Percentiles rank a stretch among this genome's conserved stretches.
Evolutionary conservation across 2,113 vertebrate species (phyloP).

Genomic region (Coreoperca whiteheadi): DNA sequence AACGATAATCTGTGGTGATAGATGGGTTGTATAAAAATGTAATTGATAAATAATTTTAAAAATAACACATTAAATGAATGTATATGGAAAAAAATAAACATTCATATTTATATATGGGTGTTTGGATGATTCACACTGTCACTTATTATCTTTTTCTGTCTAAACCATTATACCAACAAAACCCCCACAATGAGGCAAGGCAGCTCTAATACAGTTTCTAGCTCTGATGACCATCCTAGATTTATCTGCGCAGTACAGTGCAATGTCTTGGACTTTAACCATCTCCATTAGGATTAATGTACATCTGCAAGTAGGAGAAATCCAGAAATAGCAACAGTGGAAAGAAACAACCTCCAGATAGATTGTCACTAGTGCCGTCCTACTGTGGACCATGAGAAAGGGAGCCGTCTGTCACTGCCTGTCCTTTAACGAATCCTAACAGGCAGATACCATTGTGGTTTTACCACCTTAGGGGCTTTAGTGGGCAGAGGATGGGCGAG

Average conservation of each 20-base stretch:
- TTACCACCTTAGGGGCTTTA: conserved; percentile 19
- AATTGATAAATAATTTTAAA: neutral
- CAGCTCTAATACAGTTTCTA: neutral
- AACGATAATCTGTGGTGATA: neutral
- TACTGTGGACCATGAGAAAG: conserved; percentile 39
- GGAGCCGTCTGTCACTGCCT: conserved; percentile 28
- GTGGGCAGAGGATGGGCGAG: conserved; percentile 14
- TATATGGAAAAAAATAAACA: neutral
- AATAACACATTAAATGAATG: neutral
- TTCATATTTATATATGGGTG: neutral
- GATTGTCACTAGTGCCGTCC: conserved; percentile 52
- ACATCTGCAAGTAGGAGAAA: conserved; percentile 35
- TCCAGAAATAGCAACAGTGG: conserved; percentile 57
- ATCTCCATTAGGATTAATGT: conserved; percentile 37
- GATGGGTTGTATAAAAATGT: neutral
- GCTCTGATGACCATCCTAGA: conserved; percentile 20
- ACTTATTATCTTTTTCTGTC: neutral
- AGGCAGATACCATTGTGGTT: conserved; percentile 33
- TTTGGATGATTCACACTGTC: neutral
- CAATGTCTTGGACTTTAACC: conserved; percentile 16
- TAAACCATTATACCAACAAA: conserved; percentile 11
- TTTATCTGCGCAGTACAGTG: neutral
- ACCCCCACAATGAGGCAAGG: neutral
- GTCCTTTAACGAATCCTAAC: conserved; percentile 41
- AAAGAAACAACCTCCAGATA: conserved; percentile 40